phyloP scores from a whole-genome alignment of 2,888 invertebrate species.

The Blastobasis adustella region DNA sequence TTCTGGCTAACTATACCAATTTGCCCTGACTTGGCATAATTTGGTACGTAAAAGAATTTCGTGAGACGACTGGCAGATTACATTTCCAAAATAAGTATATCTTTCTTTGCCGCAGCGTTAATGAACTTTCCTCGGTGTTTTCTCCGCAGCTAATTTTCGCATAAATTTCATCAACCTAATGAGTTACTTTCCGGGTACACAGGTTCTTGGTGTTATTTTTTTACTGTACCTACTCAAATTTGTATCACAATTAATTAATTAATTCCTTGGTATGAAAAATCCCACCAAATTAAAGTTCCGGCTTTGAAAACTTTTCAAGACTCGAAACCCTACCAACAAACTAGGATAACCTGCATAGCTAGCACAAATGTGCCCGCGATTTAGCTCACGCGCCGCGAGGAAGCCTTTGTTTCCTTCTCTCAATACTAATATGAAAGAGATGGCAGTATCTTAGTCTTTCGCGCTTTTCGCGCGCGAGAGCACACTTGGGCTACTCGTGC shows the following conservation, averaged over 20 bases:
- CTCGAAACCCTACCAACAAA: too few relatives aligned
- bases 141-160: constrained; percentile 26
- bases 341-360: too few relatives aligned
- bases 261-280: constrained; percentile 3
- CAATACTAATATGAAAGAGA: too few relatives aligned
- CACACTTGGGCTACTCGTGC: too few relatives aligned
- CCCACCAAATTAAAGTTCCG: background rate
- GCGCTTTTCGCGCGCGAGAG: too few relatives aligned
- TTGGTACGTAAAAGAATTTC: background rate
- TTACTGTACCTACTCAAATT: constrained; percentile 12
- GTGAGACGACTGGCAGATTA: constrained; percentile 10
- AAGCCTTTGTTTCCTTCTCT: too few relatives aligned
- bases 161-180: constrained; percentile 27
- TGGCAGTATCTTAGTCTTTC: too few relatives aligned
- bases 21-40: background rate
- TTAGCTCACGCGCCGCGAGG: too few relatives aligned
- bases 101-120: constrained; percentile 19
- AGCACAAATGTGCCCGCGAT: too few relatives aligned
- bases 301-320: too few relatives aligned
- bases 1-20: too few relatives aligned
- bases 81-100: constrained; percentile 13
- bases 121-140: constrained; percentile 28
- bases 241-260: constrained; percentile 13
- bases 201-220: too few relatives aligned
- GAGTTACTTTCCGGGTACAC: constrained; percentile 15